Conservation (phyloP, 2,888 invertebrate genomes). For the Opisthograptis luteolata region DNA sequence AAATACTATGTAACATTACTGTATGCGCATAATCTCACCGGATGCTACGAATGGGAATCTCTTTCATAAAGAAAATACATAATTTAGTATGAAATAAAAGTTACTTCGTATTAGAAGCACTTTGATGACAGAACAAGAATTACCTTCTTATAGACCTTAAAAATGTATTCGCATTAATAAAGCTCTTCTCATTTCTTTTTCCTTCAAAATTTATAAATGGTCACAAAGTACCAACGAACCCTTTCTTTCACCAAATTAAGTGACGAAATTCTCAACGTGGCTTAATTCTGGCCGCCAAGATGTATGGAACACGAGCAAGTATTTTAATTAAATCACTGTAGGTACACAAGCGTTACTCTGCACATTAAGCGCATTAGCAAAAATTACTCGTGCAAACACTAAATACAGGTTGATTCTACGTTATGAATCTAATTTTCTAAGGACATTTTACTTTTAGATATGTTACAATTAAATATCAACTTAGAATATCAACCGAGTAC, state of each 20-base stretch:
- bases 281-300: slow-evolving; percentile 7
- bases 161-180: too few species aligned
- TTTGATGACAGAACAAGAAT: too few species aligned
- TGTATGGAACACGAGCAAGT: slow-evolving; percentile 17
- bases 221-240: not conserved
- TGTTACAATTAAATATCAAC: not conserved
- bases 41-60: too few species aligned
- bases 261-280: not conserved
- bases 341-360: slow-evolving; percentile 38
- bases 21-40: too few species aligned
- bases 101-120: too few species aligned
- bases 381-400: slow-evolving; percentile 34
- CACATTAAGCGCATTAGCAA: slow-evolving; percentile 41
- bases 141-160: too few species aligned
- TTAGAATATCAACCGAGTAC: too few species aligned
- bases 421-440: not conserved
- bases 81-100: too few species aligned
- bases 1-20: too few species aligned
- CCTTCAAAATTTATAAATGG: not conserved
- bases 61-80: too few species aligned
- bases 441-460: not conserved
- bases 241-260: not conserved
- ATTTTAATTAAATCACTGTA: slow-evolving; percentile 48
- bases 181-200: too few species aligned
- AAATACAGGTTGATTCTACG: slow-evolving; percentile 9